These are phyloP conservation scores for Meiosimyza platycephala DNA, from an alignment of 2,888 invertebrate species.

Conservation along the genomic window DNA sequence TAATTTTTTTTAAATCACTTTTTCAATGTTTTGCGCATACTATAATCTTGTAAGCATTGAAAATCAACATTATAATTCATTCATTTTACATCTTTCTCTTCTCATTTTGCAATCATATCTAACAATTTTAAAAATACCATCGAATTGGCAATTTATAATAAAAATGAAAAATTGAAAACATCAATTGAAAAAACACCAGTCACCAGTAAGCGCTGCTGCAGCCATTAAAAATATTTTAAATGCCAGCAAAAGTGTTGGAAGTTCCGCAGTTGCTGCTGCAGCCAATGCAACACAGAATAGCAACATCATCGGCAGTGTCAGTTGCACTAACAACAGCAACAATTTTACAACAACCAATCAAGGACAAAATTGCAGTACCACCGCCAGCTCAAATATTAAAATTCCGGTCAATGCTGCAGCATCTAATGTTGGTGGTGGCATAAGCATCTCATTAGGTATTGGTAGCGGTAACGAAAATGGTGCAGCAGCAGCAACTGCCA, in stretches of 20 bases:
- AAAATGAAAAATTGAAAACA: constrained; percentile 15
- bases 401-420: not conserved
- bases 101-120: constrained; percentile 28
- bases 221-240: constrained; percentile 62
- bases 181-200: constrained; percentile 46
- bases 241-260: constrained; percentile 62
- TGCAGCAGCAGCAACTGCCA: constrained; percentile 23
- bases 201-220: constrained; percentile 61
- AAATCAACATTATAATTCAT: constrained; percentile 7
- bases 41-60: not conserved
- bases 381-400: not conserved
- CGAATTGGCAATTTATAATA: not conserved
- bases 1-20: too few relatives aligned
- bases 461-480: constrained; percentile 48
- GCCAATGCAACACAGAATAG: constrained; percentile 23
- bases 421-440: constrained; percentile 48
- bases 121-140: constrained; percentile 11
- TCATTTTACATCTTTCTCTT: constrained; percentile 35
- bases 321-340: constrained; percentile 17
- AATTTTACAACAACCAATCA: constrained; percentile 14
- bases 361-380: constrained; percentile 3
- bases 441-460: constrained; percentile 60
- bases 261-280: constrained; percentile 40
- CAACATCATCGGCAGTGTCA: constrained; percentile 27
- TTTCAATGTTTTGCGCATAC: not conserved